Conservation (phyloP, 2,113 vertebrate genomes). For the Herpailurus yagouaroundi region DNA sequence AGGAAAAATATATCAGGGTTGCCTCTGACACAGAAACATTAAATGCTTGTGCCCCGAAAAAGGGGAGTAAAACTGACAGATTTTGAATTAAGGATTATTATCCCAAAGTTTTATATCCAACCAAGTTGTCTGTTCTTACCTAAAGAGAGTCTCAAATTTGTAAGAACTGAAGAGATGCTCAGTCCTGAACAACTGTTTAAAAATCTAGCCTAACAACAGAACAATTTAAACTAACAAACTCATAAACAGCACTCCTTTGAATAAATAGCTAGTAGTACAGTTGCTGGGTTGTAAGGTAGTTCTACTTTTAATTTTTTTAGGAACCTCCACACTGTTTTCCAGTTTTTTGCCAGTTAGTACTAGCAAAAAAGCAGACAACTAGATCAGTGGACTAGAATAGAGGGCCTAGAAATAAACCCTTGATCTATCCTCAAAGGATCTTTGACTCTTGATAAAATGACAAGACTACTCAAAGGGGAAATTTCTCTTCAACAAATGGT, state of each 20-base stretch:
- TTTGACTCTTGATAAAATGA: not conserved
- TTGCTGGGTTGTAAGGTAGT: too few species aligned
- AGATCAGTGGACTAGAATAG: not conserved
- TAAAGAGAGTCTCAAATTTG: not conserved
- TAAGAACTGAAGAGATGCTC: not conserved
- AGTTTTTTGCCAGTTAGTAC: too few species aligned
- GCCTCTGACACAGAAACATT: not conserved
- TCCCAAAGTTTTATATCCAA: not conserved
- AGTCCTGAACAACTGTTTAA: not conserved
- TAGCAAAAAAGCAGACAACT: not conserved
- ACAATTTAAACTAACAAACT: constrained; percentile 24
- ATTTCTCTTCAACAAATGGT: not conserved
- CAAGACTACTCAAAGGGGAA: not conserved
- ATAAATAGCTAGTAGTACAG: too few species aligned
- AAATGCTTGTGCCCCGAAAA: not conserved
- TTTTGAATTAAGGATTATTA: not conserved
- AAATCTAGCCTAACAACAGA: not conserved
- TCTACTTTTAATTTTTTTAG: too few species aligned
- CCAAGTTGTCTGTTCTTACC: not conserved
- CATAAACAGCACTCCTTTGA: too few species aligned
- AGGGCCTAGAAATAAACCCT: not conserved
- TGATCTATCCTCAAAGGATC: not conserved
- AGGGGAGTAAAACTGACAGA: not conserved
- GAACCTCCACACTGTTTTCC: too few species aligned
- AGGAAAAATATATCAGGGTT: not conserved